These are phyloP conservation scores for Calcarius lapponicus DNA, from an alignment of 2,797 vertebrate species.

Conservation along the genomic window DNA sequence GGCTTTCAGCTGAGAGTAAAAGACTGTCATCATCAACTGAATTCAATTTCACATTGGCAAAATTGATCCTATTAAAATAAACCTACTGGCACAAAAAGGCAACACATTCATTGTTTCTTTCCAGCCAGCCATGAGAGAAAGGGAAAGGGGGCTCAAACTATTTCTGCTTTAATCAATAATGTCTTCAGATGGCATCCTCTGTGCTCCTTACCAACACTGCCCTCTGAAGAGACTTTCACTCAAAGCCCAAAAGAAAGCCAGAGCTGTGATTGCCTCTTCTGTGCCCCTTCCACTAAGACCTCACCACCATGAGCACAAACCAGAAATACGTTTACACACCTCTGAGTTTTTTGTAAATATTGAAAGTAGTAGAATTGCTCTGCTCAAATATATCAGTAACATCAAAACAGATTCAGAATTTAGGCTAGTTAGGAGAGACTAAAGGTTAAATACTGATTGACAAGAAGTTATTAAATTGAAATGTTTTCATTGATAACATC, in stretches of 20 bases:
- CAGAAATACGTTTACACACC: rapidly evolving
- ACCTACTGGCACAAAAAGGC: background rate
- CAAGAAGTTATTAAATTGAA: background rate
- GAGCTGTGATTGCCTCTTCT: background rate
- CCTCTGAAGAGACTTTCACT: background rate
- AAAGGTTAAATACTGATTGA: background rate
- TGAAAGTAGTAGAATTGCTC: background rate
- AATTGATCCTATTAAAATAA: constrained; percentile 56
- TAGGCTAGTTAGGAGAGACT: background rate
- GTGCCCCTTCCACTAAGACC: background rate
- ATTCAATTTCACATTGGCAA: constrained; percentile 35
- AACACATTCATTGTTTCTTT: background rate
- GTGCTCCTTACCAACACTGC: rapidly evolving
- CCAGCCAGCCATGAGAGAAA: background rate
- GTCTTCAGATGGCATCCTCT: background rate
- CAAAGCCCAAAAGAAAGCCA: background rate
- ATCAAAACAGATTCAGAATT: background rate
- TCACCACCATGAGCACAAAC: background rate
- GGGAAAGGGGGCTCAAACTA: background rate
- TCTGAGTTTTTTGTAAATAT: background rate
- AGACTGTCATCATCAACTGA: constrained; percentile 15
- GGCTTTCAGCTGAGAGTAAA: constrained; percentile 3
- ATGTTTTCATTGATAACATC: background rate
- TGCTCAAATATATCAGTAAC: background rate
- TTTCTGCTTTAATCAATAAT: background rate